These are phyloP conservation scores for Percopsis omiscomaycus DNA, from an alignment of 2,797 vertebrate species.

Conservation along the genomic window DNA sequence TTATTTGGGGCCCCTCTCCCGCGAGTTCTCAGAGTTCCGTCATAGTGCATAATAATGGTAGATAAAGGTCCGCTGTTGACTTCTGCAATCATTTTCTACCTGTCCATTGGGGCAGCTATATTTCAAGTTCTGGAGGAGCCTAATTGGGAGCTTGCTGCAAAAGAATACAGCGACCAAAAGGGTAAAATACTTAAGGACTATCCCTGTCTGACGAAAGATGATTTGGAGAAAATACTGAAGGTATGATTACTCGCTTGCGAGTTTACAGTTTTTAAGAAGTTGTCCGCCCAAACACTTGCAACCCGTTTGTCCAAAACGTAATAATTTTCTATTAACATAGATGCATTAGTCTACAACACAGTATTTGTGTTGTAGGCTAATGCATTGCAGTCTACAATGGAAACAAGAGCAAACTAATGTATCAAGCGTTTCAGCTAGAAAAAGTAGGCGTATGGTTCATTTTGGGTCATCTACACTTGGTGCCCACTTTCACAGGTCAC, in stretches of 20 bases:
- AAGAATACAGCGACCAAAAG: conserved; percentile 79
- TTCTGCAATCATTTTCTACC: conserved; percentile 96
- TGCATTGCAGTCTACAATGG: conserved; percentile 11
- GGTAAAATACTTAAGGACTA: conserved; percentile 82
- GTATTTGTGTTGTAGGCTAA: not conserved
- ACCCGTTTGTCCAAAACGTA: not conserved
- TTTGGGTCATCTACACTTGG: too few species aligned
- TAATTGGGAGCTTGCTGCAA: conserved; percentile 85
- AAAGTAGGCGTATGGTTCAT: too few species aligned
- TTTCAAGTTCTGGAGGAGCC: conserved; percentile 97
- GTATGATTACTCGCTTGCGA: conserved; percentile 71
- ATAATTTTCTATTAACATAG: not conserved
- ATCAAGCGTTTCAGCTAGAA: too few species aligned
- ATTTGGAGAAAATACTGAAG: conserved; percentile 89
- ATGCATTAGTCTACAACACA: not conserved
- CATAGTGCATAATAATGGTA: conserved; percentile 82
- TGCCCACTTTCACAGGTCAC: too few species aligned
- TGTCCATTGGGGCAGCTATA: conserved; percentile 98
- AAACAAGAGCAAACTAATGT: too few species aligned
- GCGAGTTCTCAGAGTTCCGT: conserved; percentile 34
- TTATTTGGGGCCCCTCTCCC: conserved; percentile 22
- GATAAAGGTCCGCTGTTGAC: conserved; percentile 96
- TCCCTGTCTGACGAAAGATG: conserved; percentile 86
- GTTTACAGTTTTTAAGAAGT: too few species aligned
- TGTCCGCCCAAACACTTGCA: not conserved